Conservation (phyloP, 35 echinoderm and acorn worm species). For the Stichopus chloronotus region DNA sequence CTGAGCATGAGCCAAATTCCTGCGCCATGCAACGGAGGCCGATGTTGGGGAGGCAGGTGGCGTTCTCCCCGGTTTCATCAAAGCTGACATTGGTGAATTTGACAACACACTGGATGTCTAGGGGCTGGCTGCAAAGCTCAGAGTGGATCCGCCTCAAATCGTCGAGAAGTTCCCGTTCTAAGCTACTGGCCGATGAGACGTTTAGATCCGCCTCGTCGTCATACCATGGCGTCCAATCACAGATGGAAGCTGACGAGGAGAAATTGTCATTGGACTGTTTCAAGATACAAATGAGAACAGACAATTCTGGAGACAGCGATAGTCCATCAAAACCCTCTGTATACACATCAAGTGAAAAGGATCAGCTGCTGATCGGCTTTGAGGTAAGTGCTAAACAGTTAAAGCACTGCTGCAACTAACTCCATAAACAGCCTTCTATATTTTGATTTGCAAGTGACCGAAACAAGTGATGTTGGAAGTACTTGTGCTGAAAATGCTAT, state of each 20-base stretch:
- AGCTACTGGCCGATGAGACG: neutral
- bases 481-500: no score
- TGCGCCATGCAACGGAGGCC: neutral
- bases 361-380: no score
- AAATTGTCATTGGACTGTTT: neutral
- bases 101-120: conserved; percentile 20
- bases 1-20: neutral
- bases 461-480: no score
- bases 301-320: no score
- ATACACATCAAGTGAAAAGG: no score
- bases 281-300: no score
- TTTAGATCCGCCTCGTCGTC: conserved; percentile 26
- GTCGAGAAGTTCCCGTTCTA: neutral
- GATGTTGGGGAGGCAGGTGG: neutral
- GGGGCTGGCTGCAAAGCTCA: neutral
- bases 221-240: conserved; percentile 22
- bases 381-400: no score
- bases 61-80: conserved; percentile 18
- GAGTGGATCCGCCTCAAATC: neutral
- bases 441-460: no score
- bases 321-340: no score
- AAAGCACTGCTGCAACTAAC: no score
- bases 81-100: conserved; percentile 33
- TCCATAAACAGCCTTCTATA: no score
- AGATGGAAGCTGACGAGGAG: conserved; percentile 14